A percentile compares a stretch with the other conserved stretches of the same genome.
phyloP scores from a whole-genome alignment of 2,888 invertebrate species.

The Troides oblongomaculatus region DNA sequence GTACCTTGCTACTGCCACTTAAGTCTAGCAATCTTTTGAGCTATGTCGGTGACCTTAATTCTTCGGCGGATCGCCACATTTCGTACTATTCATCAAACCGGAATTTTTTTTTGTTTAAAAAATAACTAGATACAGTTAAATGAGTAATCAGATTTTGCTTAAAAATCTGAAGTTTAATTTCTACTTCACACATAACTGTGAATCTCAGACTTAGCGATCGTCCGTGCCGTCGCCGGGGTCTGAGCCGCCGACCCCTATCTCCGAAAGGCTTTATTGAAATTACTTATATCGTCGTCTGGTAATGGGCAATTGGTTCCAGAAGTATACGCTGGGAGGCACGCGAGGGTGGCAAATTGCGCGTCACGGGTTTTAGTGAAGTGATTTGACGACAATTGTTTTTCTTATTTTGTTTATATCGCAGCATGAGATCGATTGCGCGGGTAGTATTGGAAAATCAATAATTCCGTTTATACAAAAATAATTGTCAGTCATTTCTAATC shows the following conservation, averaged over 20 bases:
- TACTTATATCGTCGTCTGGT: slow-evolving; percentile 61
- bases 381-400: slow-evolving; percentile 37
- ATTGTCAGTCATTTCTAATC: too few relatives aligned
- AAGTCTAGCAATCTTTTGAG: too few relatives aligned
- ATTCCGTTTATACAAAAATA: too few relatives aligned
- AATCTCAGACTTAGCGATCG: background rate
- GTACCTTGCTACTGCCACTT: too few relatives aligned
- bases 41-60: too few relatives aligned
- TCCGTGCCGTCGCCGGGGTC: slow-evolving; percentile 13
- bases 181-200: slow-evolving; percentile 28
- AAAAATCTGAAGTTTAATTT: background rate
- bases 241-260: slow-evolving; percentile 34
- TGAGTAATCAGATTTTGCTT: too few relatives aligned
- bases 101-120: too few relatives aligned
- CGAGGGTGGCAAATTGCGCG: slow-evolving; percentile 64
- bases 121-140: too few relatives aligned
- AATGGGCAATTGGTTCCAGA: slow-evolving; percentile 68
- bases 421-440: slow-evolving; percentile 8
- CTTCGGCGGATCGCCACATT: too few relatives aligned
- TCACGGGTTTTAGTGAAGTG: slow-evolving; percentile 51
- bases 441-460: background rate
- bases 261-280: slow-evolving; percentile 69
- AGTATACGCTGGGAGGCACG: slow-evolving; percentile 46
- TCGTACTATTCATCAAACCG: too few relatives aligned
- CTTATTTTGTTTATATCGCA: slow-evolving; percentile 13